phyloP scores from a whole-genome alignment of 2,888 invertebrate species.

The Micoletzkya japonica region DNA sequence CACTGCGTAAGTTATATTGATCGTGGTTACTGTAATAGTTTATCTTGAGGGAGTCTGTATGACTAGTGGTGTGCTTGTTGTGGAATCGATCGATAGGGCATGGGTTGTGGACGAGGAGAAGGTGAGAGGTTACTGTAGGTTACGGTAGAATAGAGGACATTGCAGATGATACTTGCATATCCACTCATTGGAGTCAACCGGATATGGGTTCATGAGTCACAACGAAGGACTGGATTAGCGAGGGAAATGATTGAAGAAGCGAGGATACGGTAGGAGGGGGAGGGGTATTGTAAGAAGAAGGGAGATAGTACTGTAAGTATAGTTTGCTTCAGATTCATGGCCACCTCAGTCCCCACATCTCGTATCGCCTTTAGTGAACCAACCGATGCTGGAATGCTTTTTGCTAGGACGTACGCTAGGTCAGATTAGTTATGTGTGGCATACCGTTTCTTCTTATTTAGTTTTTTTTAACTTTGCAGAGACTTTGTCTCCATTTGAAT shows the following conservation, averaged over 20 bases:
- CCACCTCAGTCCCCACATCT: background rate
- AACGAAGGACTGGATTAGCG: conserved; percentile 15
- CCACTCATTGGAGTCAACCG: conserved; percentile 21
- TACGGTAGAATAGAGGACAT: background rate
- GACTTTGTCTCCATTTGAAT: background rate
- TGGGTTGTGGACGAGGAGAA: conserved; percentile 12
- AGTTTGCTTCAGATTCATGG: conserved; percentile 7
- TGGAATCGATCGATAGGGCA: conserved; percentile 7
- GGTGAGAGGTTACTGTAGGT: conserved; percentile 3
- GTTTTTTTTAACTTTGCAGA: background rate
- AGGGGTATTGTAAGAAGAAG: background rate
- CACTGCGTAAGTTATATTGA: background rate
- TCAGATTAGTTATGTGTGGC: background rate
- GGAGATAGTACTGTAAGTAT: background rate
- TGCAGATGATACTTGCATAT: conserved; percentile 6
- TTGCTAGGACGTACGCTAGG: conserved; percentile 13
- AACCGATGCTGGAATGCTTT: conserved; percentile 10
- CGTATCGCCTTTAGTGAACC: conserved; percentile 26
- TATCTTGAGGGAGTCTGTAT: conserved; percentile 2
- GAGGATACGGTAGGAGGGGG: background rate
- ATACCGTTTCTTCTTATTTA: background rate
- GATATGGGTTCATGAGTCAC: conserved; percentile 12
- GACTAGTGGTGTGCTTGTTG: background rate
- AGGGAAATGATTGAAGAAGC: conserved; percentile 17
- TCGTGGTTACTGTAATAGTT: background rate